A percentile compares a stretch with the other conserved stretches of the same genome.
Conservation (phyloP, 2,797 vertebrate genomes). For the Melanogrammus aeglefinus region DNA sequence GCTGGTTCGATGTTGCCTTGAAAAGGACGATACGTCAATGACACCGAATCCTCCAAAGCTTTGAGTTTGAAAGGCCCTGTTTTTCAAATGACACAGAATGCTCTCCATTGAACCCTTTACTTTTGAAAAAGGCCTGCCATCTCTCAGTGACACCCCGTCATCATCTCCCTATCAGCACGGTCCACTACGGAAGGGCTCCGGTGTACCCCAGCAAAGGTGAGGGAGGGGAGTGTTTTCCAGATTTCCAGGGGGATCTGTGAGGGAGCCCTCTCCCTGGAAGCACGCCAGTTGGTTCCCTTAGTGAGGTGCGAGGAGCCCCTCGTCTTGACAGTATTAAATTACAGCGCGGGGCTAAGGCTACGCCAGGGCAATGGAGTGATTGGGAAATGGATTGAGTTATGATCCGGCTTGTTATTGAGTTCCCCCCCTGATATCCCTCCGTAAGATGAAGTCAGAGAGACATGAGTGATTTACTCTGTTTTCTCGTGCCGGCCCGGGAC, state of each 20-base stretch:
- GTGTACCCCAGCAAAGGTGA: background rate
- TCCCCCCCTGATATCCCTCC: conserved; percentile 58
- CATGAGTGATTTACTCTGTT: conserved; percentile 54
- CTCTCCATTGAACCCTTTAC: background rate
- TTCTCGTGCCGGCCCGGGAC: conserved; percentile 34
- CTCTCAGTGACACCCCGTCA: background rate
- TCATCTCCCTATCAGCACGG: too few relatives aligned
- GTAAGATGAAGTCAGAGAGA: conserved; percentile 59
- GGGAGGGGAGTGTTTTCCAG: too few relatives aligned
- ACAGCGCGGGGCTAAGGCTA: conserved; percentile 58
- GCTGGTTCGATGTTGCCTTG: background rate
- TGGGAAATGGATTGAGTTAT: conserved; percentile 62
- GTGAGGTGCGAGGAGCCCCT: conserved; percentile 58
- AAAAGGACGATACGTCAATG: background rate
- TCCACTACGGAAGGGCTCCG: background rate
- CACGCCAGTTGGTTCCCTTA: conserved; percentile 60
- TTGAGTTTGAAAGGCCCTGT: background rate
- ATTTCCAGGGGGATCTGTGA: conserved; percentile 24
- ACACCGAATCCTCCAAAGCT: background rate
- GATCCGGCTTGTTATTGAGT: conserved; percentile 69
- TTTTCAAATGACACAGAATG: background rate
- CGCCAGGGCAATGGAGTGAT: conserved; percentile 66
- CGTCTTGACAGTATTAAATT: conserved; percentile 63
- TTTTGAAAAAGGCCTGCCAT: background rate
- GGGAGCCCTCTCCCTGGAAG: conserved; percentile 57